Base-by-base conservation (phyloP, 2,888 invertebrate species). In the Mythimna vitellina region DNA sequence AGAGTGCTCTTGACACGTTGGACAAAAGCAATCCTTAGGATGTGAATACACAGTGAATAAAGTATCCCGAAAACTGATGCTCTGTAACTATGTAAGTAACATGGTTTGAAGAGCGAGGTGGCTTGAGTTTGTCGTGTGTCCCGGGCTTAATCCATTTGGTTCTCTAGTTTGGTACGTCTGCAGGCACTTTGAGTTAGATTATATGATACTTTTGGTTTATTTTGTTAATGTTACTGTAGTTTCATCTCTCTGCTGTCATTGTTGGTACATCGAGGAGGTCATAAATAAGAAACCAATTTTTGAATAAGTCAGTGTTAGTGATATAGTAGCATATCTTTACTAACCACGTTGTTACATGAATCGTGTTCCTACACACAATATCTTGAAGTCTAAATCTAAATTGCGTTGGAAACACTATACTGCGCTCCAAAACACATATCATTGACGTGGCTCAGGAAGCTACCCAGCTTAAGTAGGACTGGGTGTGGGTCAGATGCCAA, bases 21-120 rank as follows among this genome's bases (percentile, higher is more conserved):
- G 54, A 78, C 79, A 82, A 83, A 82, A 72, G 72, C 73, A 78
- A 78, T 69, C 64, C 32, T 56, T 53, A 58, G 57, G 60, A 66
- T 73, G 63, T 72, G 63, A 35, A 62, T 56, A 72, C 62, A 71
- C 73, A 68, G 35, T 56, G 61, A 57, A 82, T 66, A 68, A 82
- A 79, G 62, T 71, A 56, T 65, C 1, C 62, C 29, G 10, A 78
- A 75, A 63, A 66, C 61, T 82, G 64, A 61, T 62, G 32, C 49
- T 22, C 22, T 53, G 12, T 57, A 22, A 70, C 54, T 58, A 4
- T 46, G 46, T 46, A 53, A 49, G 35, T 62, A 53, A 72, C 53
- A 53, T 54, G 54, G 63, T 80, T 73, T 38, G 73, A 49, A 63
- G 61, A 78, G 53, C n/a, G 60, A 54, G 35, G 57, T 78, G n/a